Evolutionary conservation across 2,797 vertebrate genomes (phyloP), one percentile per base, ranked within the genome.

Genomic region (Peromyscus attwateri): DNA sequence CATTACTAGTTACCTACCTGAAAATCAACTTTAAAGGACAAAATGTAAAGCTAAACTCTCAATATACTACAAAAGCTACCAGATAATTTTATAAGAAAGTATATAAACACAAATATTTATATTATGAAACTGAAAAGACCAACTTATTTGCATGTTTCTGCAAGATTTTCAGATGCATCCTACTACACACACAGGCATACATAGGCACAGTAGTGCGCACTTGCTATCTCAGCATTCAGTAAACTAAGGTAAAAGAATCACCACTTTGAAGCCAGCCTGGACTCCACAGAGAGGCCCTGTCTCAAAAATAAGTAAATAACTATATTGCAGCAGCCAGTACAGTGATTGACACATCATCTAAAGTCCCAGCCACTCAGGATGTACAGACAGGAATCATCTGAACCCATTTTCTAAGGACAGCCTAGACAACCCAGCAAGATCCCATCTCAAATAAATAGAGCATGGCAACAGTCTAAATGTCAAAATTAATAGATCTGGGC

Each of bases 11-110:
- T 49, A 96, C 6, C 25, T 87, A 64, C 16, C 55, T 62, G 31
- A 91, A 96, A 88, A 92, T 21, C 71, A 89, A 37, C 17, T 43
- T 94, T 85, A 79, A 71, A 94, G 90, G 17, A 76, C 46, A 89
- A 92, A 93, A 80, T 70, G 8, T 81, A 81, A 81, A 88, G 46
- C 11, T 88, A 88, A 95, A 92, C 52, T 95, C 95, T 92, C 37
- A 91, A 52, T 75, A 87, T 4, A 79, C 37, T 73, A 79, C 34
- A 82, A 88, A 83, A 91, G 14, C 37, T 93, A 89, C 40, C 6
- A 88, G 25, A 80, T 40, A 94, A 92, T 80, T 87, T 76, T 70
- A 87, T 88, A 92, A 96, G 77, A 43, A 97, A 87, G 25, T 43
- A 89, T 91, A 94, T n/a, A 94, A 91, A 17, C 57, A 88, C 13